phyloP scores from a whole-genome alignment of 2,888 invertebrate genomes.

The Trissolcus japonicus region DNA sequence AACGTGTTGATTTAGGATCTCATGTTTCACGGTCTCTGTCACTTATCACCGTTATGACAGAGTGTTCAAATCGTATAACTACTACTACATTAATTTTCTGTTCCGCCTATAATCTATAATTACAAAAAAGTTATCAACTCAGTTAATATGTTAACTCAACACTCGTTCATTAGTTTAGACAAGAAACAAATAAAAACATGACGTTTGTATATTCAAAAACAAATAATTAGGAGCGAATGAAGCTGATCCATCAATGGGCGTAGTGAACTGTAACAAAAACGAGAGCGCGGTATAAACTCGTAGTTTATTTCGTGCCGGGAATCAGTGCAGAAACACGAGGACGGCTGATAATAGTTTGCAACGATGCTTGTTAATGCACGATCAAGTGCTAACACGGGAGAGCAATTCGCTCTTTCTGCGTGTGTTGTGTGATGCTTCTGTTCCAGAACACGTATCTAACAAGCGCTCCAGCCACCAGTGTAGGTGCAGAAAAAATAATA shows the following conservation, averaged over 20 bases:
- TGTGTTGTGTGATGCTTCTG: conserved; percentile 17
- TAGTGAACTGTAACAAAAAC: conserved; percentile 33
- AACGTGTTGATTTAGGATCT: conserved; percentile 14
- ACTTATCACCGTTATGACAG: no score
- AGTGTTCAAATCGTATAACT: background rate
- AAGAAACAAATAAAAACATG: background rate
- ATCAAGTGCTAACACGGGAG: conserved; percentile 45
- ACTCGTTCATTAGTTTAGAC: no score
- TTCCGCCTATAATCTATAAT: no score
- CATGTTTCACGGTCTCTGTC: background rate
- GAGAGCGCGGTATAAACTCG: conserved; percentile 27
- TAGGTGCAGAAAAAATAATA: conserved; percentile 57
- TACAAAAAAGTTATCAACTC: no score
- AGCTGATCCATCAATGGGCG: conserved; percentile 11
- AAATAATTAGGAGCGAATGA: conserved; percentile 11
- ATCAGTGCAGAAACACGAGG: conserved; percentile 56
- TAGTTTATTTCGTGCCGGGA: conserved; percentile 35
- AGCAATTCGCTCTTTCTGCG: conserved; percentile 36
- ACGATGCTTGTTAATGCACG: conserved; percentile 47
- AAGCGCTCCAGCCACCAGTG: conserved; percentile 35
- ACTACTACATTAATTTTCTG: background rate
- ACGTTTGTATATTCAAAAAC: background rate
- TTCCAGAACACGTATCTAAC: conserved; percentile 29
- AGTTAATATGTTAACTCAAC: no score
- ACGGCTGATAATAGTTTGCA: conserved; percentile 34